A percentile compares a stretch with the other conserved stretches of the same genome.
These are phyloP conservation scores for Villa cingulata DNA, from an alignment of 2,888 invertebrate genomes.

Conservation along the genomic window DNA sequence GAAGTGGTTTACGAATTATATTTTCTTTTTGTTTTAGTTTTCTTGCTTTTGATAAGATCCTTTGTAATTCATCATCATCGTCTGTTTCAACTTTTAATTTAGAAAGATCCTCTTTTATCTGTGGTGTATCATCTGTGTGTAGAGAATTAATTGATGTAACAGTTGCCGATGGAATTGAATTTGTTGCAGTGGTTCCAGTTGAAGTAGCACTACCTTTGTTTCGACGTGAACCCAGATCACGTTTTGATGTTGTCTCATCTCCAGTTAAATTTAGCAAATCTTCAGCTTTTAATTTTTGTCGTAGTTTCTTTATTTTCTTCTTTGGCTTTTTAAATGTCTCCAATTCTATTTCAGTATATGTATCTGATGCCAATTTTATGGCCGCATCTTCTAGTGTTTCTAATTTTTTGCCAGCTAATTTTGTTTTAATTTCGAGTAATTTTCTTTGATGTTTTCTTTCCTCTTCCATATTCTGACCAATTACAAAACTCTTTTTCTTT, in stretches of 20 bases:
- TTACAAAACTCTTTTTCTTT: slow-evolving; percentile 54
- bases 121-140: slow-evolving; percentile 50
- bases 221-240: slow-evolving; percentile 22
- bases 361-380: slow-evolving; percentile 70
- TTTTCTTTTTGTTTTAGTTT: slow-evolving; percentile 45
- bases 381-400: slow-evolving; percentile 60
- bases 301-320: slow-evolving; percentile 56
- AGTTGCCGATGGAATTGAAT: slow-evolving; percentile 4
- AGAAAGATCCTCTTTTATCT: slow-evolving; percentile 27
- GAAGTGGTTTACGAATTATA: slow-evolving; percentile 27
- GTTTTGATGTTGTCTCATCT: slow-evolving; percentile 26
- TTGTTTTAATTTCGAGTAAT: slow-evolving; percentile 40
- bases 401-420: slow-evolving; percentile 49
- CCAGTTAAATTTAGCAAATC: slow-evolving; percentile 47
- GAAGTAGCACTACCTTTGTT: slow-evolving; percentile 42
- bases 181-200: slow-evolving; percentile 38
- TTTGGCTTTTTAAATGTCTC: slow-evolving; percentile 82
- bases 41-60: slow-evolving; percentile 58
- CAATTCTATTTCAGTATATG: slow-evolving; percentile 72
- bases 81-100: slow-evolving; percentile 47
- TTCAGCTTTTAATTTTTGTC: slow-evolving; percentile 57
- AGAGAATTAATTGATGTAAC: slow-evolving; percentile 33
- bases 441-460: slow-evolving; percentile 40
- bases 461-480: slow-evolving; percentile 52
- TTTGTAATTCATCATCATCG: slow-evolving; percentile 57